Base-by-base conservation (phyloP, 2,113 vertebrate genomes). In the Stegostoma tigrinum region DNA sequence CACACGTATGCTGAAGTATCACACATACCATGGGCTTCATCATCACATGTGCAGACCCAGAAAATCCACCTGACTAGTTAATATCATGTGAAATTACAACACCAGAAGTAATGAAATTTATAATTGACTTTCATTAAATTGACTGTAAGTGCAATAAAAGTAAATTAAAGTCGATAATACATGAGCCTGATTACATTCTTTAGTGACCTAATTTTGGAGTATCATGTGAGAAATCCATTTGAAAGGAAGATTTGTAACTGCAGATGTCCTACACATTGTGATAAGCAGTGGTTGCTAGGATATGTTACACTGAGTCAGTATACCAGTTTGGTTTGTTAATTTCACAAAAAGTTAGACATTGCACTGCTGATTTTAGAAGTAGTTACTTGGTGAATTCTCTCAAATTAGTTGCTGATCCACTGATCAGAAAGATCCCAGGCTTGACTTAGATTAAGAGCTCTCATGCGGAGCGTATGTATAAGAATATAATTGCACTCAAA, bases 81-180 rank as follows among this genome's bases (percentile, higher is more conserved):
- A 66, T 38, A 21, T 66, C 21, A 17, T 67, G 89, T 38, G 34
- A 93, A 93, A 10, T 93, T 34, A 66, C 55, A 66, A 19, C 15
- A 66, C 55, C 38, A 93, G 38, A 93, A 42, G 19, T 64, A 66
- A 93, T 93, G 89, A n/a, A 93, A 91, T 34, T 93, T 93, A 23
- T 93, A 93, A 91, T 91, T 91, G 64, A 64, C 55, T 66, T 64
- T 64, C 55, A 64, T 93, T 93, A 66, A 67, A 66, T 19, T 93
- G 89, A 93, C n/a, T 93, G 34, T 93, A 19, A 38, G 34, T 93
- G 61, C 5, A 67, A 23, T 38, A 38, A 93, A 61, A 66, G 89
- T 67, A 93, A 93, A 93, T 93, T 93, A 67, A 93, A 93, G 61
- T 66, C 61, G 17, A 72, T 95, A 70, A 95, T 61, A 72, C 42